Conservation (phyloP, 2,797 vertebrate species). For the Melanotaenia trifasciata region DNA sequence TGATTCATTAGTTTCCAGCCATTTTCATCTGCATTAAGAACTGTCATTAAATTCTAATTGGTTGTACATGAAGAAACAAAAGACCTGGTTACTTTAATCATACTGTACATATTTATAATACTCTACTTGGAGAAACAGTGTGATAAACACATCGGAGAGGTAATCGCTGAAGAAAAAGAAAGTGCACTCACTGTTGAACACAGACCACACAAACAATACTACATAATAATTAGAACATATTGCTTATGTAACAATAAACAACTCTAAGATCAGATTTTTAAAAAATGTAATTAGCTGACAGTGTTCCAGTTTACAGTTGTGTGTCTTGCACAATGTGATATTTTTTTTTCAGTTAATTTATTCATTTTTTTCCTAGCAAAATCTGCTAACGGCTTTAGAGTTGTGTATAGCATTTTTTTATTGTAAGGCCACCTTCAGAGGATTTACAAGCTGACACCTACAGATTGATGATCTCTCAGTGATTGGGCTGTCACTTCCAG, state of each 20-base stretch:
- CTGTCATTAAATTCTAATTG: constrained; percentile 88
- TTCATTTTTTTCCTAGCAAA: constrained; percentile 1
- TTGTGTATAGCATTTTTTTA: neutral
- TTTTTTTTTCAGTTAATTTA: neutral
- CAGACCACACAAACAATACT: constrained; percentile 54
- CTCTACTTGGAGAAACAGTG: constrained; percentile 56
- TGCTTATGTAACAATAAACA: constrained; percentile 49
- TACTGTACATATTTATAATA: constrained; percentile 86
- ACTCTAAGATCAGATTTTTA: constrained; percentile 42
- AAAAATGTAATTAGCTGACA: constrained; percentile 39
- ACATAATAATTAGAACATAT: constrained; percentile 56
- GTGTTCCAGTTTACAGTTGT: constrained; percentile 14
- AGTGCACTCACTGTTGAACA: constrained; percentile 66
- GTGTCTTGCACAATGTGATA: neutral
- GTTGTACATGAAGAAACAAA: constrained; percentile 86
- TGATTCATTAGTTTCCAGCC: constrained; percentile 85
- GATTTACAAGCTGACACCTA: constrained; percentile 33
- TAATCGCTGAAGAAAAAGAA: constrained; percentile 61
- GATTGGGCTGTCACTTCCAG: constrained; percentile 31
- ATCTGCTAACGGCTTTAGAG: constrained; percentile 2
- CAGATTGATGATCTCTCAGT: constrained; percentile 33
- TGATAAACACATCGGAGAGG: constrained; percentile 68
- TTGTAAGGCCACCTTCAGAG: constrained; percentile 29
- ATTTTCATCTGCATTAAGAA: constrained; percentile 84
- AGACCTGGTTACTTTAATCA: constrained; percentile 83